phyloP scores from a whole-genome alignment of 1,140 invertebrate species.

The Bacillus rossius region DNA sequence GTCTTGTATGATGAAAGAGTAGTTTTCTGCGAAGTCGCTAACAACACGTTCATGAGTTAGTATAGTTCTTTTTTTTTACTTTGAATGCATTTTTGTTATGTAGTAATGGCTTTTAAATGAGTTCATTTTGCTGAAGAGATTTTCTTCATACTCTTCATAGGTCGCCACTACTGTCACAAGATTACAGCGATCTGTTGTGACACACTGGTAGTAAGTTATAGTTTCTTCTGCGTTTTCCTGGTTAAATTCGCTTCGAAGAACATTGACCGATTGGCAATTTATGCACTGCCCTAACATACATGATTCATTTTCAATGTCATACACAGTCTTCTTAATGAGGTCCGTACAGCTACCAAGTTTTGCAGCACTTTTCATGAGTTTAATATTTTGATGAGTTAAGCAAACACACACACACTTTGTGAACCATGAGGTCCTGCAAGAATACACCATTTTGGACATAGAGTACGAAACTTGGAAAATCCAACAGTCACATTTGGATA shows the following conservation, averaged over 20 bases:
- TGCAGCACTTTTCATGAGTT: slow-evolving; percentile 13
- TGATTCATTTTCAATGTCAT: neutral
- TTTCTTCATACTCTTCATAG: slow-evolving; percentile 4
- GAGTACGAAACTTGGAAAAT: slow-evolving; percentile 5
- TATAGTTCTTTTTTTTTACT: too few relatives aligned
- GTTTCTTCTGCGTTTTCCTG: neutral
- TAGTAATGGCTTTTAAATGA: neutral
- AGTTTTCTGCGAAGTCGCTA: too few relatives aligned
- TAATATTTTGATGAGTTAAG: slow-evolving; percentile 16
- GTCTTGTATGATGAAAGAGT: too few relatives aligned
- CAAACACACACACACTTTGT: slow-evolving; percentile 19
- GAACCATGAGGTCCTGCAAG: slow-evolving; percentile 17
- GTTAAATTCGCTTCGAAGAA: neutral
- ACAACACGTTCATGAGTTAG: too few relatives aligned
- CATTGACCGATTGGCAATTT: neutral
- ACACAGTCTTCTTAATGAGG: neutral
- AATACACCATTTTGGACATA: slow-evolving; percentile 18
- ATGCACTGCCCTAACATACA: neutral
- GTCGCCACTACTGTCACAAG: slow-evolving; percentile 4
- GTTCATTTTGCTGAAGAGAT: neutral
- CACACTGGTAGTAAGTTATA: slow-evolving; percentile 3
- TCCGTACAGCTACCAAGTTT: slow-evolving; percentile 1
- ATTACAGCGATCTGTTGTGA: slow-evolving; percentile 6
- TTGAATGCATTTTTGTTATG: neutral
- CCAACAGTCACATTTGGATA: slow-evolving; percentile 4